Evolutionary conservation across 1,140 invertebrate species (phyloP), one percentile per base, ranked within the genome.

Genomic region (Onthophagus taurus): DNA sequence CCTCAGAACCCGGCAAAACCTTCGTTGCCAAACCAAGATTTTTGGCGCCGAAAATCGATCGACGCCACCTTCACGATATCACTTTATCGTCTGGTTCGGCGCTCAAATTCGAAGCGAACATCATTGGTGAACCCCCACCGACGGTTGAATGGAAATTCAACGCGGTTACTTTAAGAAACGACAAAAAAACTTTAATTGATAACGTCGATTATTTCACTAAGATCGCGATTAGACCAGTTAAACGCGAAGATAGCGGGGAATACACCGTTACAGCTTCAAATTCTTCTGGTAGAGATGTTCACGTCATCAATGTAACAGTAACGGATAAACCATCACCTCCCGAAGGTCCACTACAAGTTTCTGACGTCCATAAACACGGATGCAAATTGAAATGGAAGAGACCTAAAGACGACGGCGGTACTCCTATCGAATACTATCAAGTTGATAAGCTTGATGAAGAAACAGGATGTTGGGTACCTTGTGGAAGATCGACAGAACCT

Each of bases 351-450:
- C 65, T 96, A n/a, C 71, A 89, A 68, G 78, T 93, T 17, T 82
- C 81, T 5, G 89, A 95, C 65, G 78, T 95, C 2, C 86, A 92
- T 63, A 93, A 93, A 60, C 85, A 93, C 54, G 91, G 91, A 9
- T 93, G 89, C 53, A 89, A 89, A 55, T 73, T 97, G 8, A 91
- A 90, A 64, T 97, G 92, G 92, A 94, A 93, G 65, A 72, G 88
- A 34, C 91, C 91, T 6, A 78, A 81, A 57, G 89, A 93, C 65
- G 88, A 93, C 66, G 87, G 87, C 29, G 86, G 86, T 47, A 76
- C 77, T 48, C 86, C 82, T 31, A 87, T 96, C 60, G 89, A 93
- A 57, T 90, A 90, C 58, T 97, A 94, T 65, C 81, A 94, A 64
- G 80, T 95, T 16, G 92, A 97, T 56, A 97, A 95, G 66, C 76